Evolutionary conservation across 30 jellyfish, hydroid and myxozoan genomes (phyloP), one percentile per base, ranked within the genome.

Genomic region (Cassiopea andromeda): DNA sequence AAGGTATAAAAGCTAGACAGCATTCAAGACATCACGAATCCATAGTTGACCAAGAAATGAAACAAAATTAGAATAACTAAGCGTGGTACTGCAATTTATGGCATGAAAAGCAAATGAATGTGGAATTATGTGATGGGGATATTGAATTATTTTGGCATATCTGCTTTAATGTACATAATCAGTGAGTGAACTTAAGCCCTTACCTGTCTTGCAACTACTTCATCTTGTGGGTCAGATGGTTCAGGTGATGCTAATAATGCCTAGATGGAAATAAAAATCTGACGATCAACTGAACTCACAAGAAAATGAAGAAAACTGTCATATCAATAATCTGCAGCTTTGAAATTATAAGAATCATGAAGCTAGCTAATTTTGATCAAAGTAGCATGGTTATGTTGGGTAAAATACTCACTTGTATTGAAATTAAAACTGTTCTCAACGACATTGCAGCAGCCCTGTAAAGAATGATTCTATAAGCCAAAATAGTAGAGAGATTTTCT

Each of bases 361-460:
- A 54, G 12, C 64, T 54, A 54, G 7, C 7, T 6, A 54, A 6
- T 54, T 54, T 54, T 54, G 64, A 54, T 3, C 64, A 54, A 54
- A 54, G 64, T 10, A 54, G 7, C 64, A 54, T 54, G 10, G 7
- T 10, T 3, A 6, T 3, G 12, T 3, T 3, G 12, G 64, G 10
- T 3, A 2, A 7, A 64, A 14, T 13, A 70, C 60, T 58, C 60
- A 91, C 97, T 81, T 94, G 98, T 59, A 94, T 94, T 44, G 98
- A 94, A n/a, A 94, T 75, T 46, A 94, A 73, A 76, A 94, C 97
- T 15, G 98, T 94, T 27, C 98, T 82, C 77, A 94, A 75, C 7
- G 98, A 85, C 98, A 94, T 94, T 13, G 98, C 98, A n/a, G 98
- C 98, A 44, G 98, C 98, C 98, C 97, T 91, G 84, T n/a, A 14